Evolutionary conservation across 2,113 vertebrate species (phyloP), one percentile per base, ranked within the genome.

Genomic region (Pelecanoides urinatrix): DNA sequence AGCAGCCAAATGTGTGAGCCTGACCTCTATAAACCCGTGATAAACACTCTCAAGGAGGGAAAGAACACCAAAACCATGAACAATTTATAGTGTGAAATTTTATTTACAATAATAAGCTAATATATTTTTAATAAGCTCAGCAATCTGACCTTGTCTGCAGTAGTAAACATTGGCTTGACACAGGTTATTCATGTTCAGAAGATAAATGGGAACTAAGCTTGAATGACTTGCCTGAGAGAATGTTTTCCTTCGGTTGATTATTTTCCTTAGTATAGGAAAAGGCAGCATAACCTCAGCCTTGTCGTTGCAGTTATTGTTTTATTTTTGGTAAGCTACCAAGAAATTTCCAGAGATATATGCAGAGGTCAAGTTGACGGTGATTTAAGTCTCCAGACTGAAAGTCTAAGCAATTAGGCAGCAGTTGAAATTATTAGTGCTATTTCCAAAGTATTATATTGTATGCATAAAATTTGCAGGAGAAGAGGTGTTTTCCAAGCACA

Each of bases 321-420:
- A 36, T 81, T 90, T 96, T 84, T 91, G 59, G 86, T 78, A 58
- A 82, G 49, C 40, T 91, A 90, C 77, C 44, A 85, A 90, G 70
- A 80, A 70, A 56, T 85, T 81, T 85, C 74, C 6, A 13, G 0
- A 25, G 70, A 36, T 91, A 15, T 45, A 44, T 2, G 8, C 11
- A 59, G 86, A 90, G 62, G 45, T 82, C 42, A 18, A 32, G 40
- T 30, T 70, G 40, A 52, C 0, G 3, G n/a, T 55, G 44, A 67
- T 55, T 72, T 65, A 30, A 59, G 13, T 62, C 65, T 83, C 17
- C 25, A 73, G 45, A 59, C 40, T 76, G 40, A 5, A 82, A 92
- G 47, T 20, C 26, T 2, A 20, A 89, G 52, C 13, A 2, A 18
- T 65, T 40, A 36, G 36, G 23, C 47, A 62, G 3, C 19, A 38